Percentiles rank a stretch among this genome's conserved stretches.
These are phyloP conservation scores for Suillia variegata DNA, from an alignment of 2,888 invertebrate genomes.

Conservation along the genomic window DNA sequence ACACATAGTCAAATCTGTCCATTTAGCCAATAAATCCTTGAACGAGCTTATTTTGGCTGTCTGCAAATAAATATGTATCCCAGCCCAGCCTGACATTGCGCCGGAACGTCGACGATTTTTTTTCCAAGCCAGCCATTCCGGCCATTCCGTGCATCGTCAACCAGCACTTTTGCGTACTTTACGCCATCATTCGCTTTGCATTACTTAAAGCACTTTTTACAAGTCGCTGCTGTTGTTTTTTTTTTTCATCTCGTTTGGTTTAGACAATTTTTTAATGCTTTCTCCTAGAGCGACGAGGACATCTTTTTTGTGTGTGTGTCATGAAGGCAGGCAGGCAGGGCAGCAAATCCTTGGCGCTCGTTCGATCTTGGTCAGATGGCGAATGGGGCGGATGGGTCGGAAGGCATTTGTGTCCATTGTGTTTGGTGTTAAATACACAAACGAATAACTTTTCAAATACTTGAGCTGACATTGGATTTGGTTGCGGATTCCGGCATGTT, in stretches of 20 bases:
- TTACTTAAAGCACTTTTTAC: background rate
- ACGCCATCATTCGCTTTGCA: slow-evolving; percentile 5
- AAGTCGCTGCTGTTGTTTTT: background rate
- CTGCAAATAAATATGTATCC: slow-evolving; percentile 54
- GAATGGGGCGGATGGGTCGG: too few species aligned
- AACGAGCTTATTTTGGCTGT: slow-evolving; percentile 56
- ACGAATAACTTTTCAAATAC: slow-evolving; percentile 32
- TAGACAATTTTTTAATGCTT: background rate
- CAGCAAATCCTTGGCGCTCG: too few species aligned
- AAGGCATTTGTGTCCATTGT: background rate
- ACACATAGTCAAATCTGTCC: slow-evolving; percentile 59
- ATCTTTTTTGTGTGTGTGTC: background rate
- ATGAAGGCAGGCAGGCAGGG: too few species aligned
- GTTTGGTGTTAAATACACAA: background rate
- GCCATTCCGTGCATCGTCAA: too few species aligned
- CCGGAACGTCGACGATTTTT: too few species aligned
- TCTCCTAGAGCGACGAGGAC: background rate
- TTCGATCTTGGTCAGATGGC: too few species aligned
- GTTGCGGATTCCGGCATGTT: slow-evolving; percentile 23
- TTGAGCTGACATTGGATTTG: slow-evolving; percentile 52
- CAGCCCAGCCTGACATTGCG: slow-evolving; percentile 29
- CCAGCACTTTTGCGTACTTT: background rate
- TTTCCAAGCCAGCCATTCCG: too few species aligned
- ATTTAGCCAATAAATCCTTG: slow-evolving; percentile 61
- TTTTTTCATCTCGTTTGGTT: background rate